phyloP scores from a whole-genome alignment of 2,888 invertebrate species.

The Caradrina kadenii region DNA sequence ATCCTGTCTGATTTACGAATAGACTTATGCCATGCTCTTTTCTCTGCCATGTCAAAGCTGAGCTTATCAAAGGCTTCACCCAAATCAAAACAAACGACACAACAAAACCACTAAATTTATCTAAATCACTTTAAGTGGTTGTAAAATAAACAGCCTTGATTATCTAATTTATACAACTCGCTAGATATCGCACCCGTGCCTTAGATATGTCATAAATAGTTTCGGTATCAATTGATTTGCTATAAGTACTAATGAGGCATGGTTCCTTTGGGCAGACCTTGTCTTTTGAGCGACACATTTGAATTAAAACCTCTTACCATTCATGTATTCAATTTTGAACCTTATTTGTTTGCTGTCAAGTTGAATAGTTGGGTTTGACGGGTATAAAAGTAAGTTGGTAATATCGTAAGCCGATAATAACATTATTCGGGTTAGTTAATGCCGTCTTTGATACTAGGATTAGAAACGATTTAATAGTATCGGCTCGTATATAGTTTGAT shows the following conservation, averaged over 20 bases:
- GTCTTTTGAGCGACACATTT: constrained; percentile 77
- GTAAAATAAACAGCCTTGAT: constrained; percentile 47
- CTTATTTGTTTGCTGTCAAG: constrained; percentile 44
- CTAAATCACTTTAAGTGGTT: constrained; percentile 60
- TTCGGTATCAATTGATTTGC: constrained; percentile 76
- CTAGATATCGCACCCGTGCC: constrained; percentile 51
- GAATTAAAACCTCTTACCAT: constrained; percentile 45
- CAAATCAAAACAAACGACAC: constrained; percentile 53
- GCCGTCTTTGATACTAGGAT: constrained; percentile 72
- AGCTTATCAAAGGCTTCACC: constrained; percentile 41
- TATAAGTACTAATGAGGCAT: constrained; percentile 78
- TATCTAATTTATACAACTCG: constrained; percentile 55
- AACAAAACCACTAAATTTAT: constrained; percentile 42
- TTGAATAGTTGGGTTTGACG: not conserved
- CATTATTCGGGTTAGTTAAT: constrained; percentile 82
- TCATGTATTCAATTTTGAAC: constrained; percentile 35
- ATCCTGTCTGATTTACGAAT: not conserved
- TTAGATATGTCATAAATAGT: constrained; percentile 64
- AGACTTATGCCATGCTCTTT: not conserved
- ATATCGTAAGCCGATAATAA: constrained; percentile 79
- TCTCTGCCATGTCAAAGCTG: not conserved
- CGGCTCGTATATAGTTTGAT: constrained; percentile 52
- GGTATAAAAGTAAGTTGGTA: constrained; percentile 54
- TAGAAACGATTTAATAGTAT: constrained; percentile 60
- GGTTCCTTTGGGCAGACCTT: constrained; percentile 73